phyloP scores from a whole-genome alignment of 1,140 invertebrate species.

The Pseudomyrmex dendroicus region DNA sequence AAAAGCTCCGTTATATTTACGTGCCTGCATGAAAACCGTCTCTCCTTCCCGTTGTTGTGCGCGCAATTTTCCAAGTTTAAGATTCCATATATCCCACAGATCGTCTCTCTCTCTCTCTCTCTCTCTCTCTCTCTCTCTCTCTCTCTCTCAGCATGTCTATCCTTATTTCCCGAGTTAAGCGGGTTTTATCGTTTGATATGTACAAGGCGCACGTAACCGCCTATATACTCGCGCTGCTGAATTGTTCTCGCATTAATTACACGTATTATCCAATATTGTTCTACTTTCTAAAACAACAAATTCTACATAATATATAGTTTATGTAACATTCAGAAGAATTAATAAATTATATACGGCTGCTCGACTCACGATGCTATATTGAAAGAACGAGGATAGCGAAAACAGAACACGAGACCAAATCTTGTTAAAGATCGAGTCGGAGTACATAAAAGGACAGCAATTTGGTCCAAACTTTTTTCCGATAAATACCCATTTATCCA shows the following conservation, averaged over 20 bases:
- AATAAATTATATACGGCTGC: neutral
- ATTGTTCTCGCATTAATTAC: neutral
- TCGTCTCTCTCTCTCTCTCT: neutral
- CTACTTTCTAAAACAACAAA: neutral
- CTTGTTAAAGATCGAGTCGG: no score
- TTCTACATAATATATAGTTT: neutral
- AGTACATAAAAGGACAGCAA: no score
- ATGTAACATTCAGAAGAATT: neutral
- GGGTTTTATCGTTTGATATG: constrained; percentile 32
- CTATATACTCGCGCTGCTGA: neutral
- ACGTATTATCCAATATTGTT: neutral
- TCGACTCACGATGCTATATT: neutral
- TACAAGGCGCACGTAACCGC: neutral
- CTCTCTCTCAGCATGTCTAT: constrained; percentile 9
- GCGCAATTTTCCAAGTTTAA: constrained; percentile 34
- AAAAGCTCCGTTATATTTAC: constrained; percentile 52
- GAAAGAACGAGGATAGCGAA: neutral
- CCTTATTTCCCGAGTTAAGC: constrained; percentile 38
- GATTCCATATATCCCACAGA: constrained; percentile 23
- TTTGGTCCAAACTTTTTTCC: no score
- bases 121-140: no score
- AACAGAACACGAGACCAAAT: no score
- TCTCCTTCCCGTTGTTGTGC: neutral
- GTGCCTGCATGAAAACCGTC: constrained; percentile 40
- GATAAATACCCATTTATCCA: no score